phyloP scores from a whole-genome alignment of 2,888 invertebrate genomes.

The Lasioglossum leucozonium region DNA sequence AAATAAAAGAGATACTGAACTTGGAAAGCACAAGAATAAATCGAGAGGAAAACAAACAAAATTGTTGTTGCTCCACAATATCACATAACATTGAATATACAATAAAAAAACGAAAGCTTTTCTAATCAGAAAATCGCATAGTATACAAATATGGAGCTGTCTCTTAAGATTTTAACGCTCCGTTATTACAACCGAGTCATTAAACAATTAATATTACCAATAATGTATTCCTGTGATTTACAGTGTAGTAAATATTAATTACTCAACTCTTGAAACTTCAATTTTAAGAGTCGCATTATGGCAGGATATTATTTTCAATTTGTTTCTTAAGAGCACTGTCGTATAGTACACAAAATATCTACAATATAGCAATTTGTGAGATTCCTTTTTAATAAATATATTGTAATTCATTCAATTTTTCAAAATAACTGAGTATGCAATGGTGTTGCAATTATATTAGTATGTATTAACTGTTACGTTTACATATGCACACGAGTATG shows the following conservation, averaged over 20 bases:
- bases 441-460: constrained; percentile 19
- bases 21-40: neutral
- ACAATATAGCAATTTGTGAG: constrained; percentile 21
- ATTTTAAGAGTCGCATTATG: constrained; percentile 44
- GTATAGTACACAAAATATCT: constrained; percentile 29
- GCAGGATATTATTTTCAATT: constrained; percentile 46
- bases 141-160: constrained; percentile 36
- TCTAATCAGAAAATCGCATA: constrained; percentile 21
- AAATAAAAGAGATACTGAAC: neutral
- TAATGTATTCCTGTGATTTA: constrained; percentile 32
- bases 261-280: constrained; percentile 19
- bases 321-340: constrained; percentile 26
- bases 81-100: constrained; percentile 52
- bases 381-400: constrained; percentile 52
- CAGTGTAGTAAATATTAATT: constrained; percentile 36
- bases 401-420: constrained; percentile 9
- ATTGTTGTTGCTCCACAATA: constrained; percentile 11
- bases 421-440: constrained; percentile 25
- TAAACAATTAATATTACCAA: constrained; percentile 31
- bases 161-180: constrained; percentile 13
- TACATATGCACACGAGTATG: constrained; percentile 41
- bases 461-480: constrained; percentile 27
- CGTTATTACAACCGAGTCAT: constrained; percentile 56
- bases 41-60: neutral
- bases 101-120: constrained; percentile 39